These are phyloP conservation scores for Poeciliopsis paucimaculata DNA, from an alignment of 2,797 vertebrate species.

Conservation along the genomic window DNA sequence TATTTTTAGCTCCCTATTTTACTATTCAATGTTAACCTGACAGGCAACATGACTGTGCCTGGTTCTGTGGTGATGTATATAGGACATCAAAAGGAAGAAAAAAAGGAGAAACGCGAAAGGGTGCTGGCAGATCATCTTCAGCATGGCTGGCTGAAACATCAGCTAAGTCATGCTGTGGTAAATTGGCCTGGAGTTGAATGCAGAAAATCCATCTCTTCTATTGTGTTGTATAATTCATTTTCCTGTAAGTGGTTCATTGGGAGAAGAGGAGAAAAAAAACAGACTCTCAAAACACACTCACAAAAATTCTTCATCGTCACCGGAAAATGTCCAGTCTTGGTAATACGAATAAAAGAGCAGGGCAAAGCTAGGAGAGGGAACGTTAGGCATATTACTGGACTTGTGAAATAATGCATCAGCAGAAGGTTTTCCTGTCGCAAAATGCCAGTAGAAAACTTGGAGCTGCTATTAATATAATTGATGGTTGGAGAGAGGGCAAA, in stretches of 20 bases:
- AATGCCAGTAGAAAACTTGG: conserved; percentile 54
- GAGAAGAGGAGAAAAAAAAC: conserved; percentile 57
- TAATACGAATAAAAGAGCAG: conserved; percentile 57
- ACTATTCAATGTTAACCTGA: conserved; percentile 37
- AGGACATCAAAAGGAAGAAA: conserved; percentile 36
- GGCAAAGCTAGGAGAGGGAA: conserved; percentile 51
- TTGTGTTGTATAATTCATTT: conserved; percentile 68
- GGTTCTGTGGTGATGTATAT: conserved; percentile 55
- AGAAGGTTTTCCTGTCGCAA: conserved; percentile 61
- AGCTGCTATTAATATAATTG: conserved; percentile 66
- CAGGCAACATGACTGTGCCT: conserved; percentile 22
- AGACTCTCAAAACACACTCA: conserved; percentile 32
- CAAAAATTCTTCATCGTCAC: conserved; percentile 68
- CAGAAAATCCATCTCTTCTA: conserved; percentile 55
- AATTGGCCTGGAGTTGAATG: conserved; percentile 56
- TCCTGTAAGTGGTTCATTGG: conserved; percentile 45
- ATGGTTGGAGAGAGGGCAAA: conserved; percentile 32
- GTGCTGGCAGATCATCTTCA: conserved; percentile 30
- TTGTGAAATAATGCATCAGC: conserved; percentile 48
- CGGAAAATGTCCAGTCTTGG: conserved; percentile 42
- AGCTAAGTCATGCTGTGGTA: conserved; percentile 54
- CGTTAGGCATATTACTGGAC: conserved; percentile 47
- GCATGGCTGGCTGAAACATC: conserved; percentile 40
- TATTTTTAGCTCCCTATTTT: conserved; percentile 39
- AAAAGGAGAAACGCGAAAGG: conserved; percentile 35